Evolutionary conservation across 2,113 vertebrate species (phyloP).

Genomic region (Daphoenositta chrysoptera): DNA sequence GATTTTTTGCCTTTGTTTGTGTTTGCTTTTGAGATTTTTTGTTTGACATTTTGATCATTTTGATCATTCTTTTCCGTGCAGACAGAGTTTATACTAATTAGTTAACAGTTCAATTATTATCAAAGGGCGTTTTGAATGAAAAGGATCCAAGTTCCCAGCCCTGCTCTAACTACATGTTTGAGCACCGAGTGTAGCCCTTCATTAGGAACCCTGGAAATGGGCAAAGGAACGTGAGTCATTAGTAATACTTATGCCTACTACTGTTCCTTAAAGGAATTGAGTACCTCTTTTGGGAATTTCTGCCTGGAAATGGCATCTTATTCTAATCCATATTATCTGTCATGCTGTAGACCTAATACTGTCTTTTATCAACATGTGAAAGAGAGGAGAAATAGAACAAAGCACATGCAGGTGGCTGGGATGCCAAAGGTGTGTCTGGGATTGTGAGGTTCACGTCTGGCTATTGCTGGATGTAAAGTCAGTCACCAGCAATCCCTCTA

Average conservation of each 20-base stretch:
- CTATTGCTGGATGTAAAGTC: not conserved
- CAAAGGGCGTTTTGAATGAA: constrained; percentile 44
- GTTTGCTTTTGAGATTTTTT: not conserved
- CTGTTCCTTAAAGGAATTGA: not conserved
- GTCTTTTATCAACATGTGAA: not conserved
- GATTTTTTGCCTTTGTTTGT: not conserved
- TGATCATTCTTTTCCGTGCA: not conserved
- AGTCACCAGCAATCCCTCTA: not conserved
- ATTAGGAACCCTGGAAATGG: constrained; percentile 10
- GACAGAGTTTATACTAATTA: constrained; percentile 48
- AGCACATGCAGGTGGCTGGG: not conserved
- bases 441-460: not conserved
- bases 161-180: not conserved
- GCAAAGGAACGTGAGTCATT: not conserved
- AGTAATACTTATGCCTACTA: not conserved
- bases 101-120: constrained; percentile 46
- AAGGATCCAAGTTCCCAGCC: not conserved
- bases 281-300: constrained; percentile 2
- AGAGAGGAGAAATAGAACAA: not conserved
- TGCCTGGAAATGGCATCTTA: not conserved
- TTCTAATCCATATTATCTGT: constrained; percentile 28
- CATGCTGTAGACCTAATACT: not conserved
- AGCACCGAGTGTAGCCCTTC: not conserved
- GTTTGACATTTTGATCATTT: constrained; percentile 20
- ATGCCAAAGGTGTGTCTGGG: not conserved